phyloP scores from a whole-genome alignment of 2,797 vertebrate species.

The Falco columbarius region DNA sequence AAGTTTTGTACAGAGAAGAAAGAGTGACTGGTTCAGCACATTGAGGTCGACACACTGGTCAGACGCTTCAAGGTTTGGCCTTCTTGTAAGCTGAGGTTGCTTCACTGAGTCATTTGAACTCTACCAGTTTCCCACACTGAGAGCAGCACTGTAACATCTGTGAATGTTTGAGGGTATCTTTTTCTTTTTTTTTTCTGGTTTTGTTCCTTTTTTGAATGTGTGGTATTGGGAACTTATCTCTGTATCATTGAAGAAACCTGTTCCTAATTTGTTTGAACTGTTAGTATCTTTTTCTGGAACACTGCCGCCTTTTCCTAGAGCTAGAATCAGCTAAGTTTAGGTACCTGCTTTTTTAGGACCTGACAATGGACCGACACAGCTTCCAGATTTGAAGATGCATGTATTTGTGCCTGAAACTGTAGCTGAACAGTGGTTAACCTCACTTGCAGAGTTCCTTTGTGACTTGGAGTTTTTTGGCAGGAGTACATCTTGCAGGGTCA shows the following conservation, averaged over 20 bases:
- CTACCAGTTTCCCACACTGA: not conserved
- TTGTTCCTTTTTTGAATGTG: not conserved
- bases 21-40: not conserved
- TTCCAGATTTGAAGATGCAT: not conserved
- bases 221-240: constrained; percentile 2
- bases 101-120: not conserved
- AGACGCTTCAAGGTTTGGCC: not conserved
- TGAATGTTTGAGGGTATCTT: not conserved
- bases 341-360: not conserved
- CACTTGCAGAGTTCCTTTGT: not conserved
- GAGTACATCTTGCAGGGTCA: not conserved
- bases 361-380: not conserved
- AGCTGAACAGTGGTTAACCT: not conserved
- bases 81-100: constrained; percentile 9
- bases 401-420: not conserved
- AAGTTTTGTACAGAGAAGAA: not conserved
- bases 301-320: not conserved
- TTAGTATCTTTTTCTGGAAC: not conserved
- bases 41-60: not conserved
- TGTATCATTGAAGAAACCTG: not conserved
- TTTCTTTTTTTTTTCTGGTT: not conserved
- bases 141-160: not conserved
- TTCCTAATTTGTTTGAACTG: not conserved
- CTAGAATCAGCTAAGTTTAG: not conserved
- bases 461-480: not conserved